Conservation (phyloP, 2,888 invertebrate genomes). For the Agrochola circellaris region DNA sequence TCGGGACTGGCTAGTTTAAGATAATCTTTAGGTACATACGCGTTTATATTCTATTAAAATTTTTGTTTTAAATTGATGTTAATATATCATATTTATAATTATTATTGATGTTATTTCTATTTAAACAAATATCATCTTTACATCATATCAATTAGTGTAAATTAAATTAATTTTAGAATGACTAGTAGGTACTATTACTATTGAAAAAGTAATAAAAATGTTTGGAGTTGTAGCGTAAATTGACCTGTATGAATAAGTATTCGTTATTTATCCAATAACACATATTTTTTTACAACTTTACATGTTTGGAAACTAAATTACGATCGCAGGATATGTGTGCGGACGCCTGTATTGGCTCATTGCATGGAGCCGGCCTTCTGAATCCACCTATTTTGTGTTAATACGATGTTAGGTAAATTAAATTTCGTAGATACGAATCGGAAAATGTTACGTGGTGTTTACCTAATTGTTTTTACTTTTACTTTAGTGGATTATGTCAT, state of each 20-base stretch:
- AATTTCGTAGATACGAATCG: constrained; percentile 78
- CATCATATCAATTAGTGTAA: background rate
- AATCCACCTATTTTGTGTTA: constrained; percentile 7
- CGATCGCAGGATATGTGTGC: too few species aligned
- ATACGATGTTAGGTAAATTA: constrained; percentile 78
- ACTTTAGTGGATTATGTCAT: constrained; percentile 51
- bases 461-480: constrained; percentile 54
- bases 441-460: constrained; percentile 62
- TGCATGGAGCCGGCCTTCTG: constrained; percentile 1
- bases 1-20: background rate
- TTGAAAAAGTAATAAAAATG: too few species aligned
- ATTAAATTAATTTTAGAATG: background rate
- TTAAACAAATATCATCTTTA: background rate
- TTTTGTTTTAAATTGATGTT: background rate
- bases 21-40: background rate
- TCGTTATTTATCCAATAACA: background rate
- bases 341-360: background rate
- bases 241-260: background rate
- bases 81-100: background rate
- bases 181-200: too few species aligned
- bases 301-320: background rate
- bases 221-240: background rate
- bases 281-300: too few species aligned
- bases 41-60: background rate
- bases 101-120: too few species aligned